Base-by-base conservation (phyloP, 2,888 invertebrate species). In the Parnassius smintheus region DNA sequence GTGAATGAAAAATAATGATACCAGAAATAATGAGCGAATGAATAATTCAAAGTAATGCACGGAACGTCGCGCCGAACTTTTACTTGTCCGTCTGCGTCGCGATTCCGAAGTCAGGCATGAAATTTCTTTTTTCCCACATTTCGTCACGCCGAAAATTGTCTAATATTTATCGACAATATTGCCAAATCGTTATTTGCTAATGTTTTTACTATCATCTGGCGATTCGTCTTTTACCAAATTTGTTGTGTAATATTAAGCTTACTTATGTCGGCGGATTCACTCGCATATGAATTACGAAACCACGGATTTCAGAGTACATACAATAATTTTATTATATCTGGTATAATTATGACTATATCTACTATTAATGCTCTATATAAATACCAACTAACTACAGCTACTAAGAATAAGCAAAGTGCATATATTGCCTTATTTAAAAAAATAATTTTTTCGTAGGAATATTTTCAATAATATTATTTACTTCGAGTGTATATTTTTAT, bases 21-120 rank as follows among this genome's bases (percentile, higher is more conserved):
- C 80, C 83, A 83, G 85, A 79, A 81, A 79, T 82, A 80, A 80
- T 75, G 76, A 74, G 75, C 70, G 75, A 74, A 83, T 86, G 85
- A 83, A 85, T 85, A 80, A 87, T 86, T 82, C 84, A 85, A 68
- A 66, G 70, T 70, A 35, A 72, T 75, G 81, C 75, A 73, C 76
- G 78, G 76, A 74, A 75, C 76, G 75, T 66, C 61, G 62, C 51
- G 75, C 70, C 67, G 68, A 77, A 84, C 83, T 83, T 84, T 86
- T 86, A 83, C 84, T 82, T 77, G 77, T 74, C 71, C 44, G 62
- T 53, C 25, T 72, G 74, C 70, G 65, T 70, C 69, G 66, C 65
- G 69, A 70, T 74, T 72, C 77, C 75, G 67, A 72, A 72, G 69
- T 72, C 72, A 71, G 67, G 69, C 70, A 67, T 69, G 67, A 70